Evolutionary conservation across 2,113 vertebrate genomes (phyloP).

Genomic region (Emydura subglobosa): DNA sequence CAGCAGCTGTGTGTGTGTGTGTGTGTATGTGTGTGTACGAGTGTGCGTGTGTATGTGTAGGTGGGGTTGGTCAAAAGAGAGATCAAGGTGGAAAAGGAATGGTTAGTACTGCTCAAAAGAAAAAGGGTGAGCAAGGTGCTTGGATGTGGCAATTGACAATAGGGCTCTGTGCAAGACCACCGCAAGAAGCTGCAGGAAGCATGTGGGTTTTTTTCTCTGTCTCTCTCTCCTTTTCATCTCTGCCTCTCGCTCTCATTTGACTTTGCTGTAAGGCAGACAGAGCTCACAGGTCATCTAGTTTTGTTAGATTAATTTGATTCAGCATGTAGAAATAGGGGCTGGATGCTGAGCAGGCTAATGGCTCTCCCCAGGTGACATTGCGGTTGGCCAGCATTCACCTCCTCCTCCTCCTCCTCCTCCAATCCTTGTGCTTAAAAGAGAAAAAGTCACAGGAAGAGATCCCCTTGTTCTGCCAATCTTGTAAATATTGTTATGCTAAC

Average conservation of each 20-base stretch:
- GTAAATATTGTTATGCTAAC: background rate
- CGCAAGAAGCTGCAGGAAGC: background rate
- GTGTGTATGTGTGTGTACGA: background rate
- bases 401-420: conserved; percentile 48
- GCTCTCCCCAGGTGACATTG: conserved; percentile 76
- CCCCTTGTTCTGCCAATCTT: background rate
- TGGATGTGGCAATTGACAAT: background rate
- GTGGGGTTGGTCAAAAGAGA: background rate
- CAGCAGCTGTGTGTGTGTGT: conserved; percentile 67
- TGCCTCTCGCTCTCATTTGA: conserved; percentile 68
- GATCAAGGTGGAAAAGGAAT: background rate
- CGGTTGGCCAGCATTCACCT: conserved; percentile 32
- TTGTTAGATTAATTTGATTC: conserved; percentile 80
- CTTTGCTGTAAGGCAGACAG: conserved; percentile 79
- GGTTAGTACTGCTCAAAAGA: accelerated
- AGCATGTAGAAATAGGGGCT: conserved; percentile 75
- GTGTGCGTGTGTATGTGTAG: background rate
- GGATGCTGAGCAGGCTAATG: conserved; percentile 71
- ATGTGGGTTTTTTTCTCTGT: background rate
- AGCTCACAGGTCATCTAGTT: conserved; percentile 81
- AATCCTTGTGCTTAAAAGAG: background rate
- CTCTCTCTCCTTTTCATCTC: accelerated
- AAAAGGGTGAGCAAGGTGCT: background rate
- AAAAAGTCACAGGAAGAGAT: background rate
- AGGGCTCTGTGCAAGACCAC: background rate